Conservation (phyloP, 2,888 invertebrate species). For the Anaspis maculata region DNA sequence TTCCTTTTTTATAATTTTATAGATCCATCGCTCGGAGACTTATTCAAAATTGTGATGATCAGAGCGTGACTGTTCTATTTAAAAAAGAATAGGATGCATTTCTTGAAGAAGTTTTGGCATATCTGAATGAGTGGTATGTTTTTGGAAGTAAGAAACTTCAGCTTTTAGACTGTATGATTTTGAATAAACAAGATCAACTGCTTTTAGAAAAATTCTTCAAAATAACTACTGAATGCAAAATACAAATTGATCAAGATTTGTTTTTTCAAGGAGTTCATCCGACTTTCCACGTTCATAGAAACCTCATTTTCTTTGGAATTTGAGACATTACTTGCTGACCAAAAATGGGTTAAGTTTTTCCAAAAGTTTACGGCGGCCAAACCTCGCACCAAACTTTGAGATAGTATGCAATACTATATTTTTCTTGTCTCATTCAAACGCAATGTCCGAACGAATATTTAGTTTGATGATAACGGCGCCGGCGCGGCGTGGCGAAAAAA, state of each 20-base stretch:
- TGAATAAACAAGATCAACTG: neutral
- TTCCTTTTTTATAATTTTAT: too few relatives aligned
- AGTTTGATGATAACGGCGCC: neutral
- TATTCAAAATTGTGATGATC: neutral
- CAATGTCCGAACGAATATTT: neutral
- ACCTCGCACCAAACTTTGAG: neutral
- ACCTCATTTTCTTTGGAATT: neutral
- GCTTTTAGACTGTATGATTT: neutral
- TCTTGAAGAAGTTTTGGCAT: neutral
- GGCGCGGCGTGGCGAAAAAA: neutral
- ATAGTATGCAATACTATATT: neutral
- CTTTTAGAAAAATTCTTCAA: neutral
- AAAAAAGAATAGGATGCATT: neutral
- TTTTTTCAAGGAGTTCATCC: neutral
- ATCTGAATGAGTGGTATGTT: neutral
- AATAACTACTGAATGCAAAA: neutral
- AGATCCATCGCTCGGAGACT: neutral
- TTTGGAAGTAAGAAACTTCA: neutral
- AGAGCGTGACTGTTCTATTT: neutral
- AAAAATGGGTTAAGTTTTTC: neutral
- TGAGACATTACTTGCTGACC: neutral
- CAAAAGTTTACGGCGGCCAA: neutral
- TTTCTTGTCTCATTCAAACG: neutral
- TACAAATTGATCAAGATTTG: neutral
- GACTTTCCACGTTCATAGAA: neutral